A percentile compares a stretch with the other conserved stretches of the same genome.
phyloP scores from a whole-genome alignment of 23 tunicate genomes.

The Halocynthia aurantium region DNA sequence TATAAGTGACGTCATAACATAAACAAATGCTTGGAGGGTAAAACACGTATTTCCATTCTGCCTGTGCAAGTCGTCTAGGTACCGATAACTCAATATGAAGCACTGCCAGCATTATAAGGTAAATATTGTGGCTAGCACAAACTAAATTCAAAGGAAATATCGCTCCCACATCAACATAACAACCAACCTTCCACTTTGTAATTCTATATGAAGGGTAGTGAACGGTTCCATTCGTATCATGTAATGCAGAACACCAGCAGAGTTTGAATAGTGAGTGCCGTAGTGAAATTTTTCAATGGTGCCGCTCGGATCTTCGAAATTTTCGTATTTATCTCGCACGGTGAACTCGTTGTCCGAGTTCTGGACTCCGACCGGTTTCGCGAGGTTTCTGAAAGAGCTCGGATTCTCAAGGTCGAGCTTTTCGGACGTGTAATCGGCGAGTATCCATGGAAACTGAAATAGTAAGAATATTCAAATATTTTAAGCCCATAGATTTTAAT shows the following conservation, averaged over 20 bases:
- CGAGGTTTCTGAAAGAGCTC: conserved; percentile 56
- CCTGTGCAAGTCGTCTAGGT: no score
- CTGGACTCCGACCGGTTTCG: conserved; percentile 81
- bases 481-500: no score
- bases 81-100: no score
- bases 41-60: no score
- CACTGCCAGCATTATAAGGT: no score
- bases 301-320: conserved; percentile 95
- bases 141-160: no score
- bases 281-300: conserved; percentile 81
- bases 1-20: no score
- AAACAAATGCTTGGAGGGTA: no score
- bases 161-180: not conserved
- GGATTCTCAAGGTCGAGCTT: conserved; percentile 83
- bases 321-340: conserved; percentile 84
- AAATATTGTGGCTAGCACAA: no score
- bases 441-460: conserved; percentile 91
- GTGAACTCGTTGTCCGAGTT: conserved; percentile 62
- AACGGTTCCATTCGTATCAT: conserved; percentile 96
- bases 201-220: conserved; percentile 91
- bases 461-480: not conserved
- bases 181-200: conserved; percentile 81
- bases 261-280: conserved; percentile 96
- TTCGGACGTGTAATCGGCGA: conserved; percentile 79
- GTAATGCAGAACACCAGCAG: conserved; percentile 95